Evolutionary conservation across 1,140 invertebrate species (phyloP), one percentile per base, ranked within the genome.

Genomic region (Atta colombica): DNA sequence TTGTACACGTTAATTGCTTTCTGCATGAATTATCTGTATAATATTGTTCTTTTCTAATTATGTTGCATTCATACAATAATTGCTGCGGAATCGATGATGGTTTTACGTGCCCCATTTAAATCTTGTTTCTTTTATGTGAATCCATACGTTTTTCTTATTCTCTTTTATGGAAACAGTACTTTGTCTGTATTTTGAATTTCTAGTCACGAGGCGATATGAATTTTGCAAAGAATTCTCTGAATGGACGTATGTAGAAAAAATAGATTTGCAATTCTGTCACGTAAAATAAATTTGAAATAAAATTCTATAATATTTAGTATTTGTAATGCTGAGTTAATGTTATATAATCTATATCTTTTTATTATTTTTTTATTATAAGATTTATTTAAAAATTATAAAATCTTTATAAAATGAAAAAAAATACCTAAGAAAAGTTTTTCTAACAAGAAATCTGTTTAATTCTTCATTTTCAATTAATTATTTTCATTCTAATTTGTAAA

Each of bases 1-100:
- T 82, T 74, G 68, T 82, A 25, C 49, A 31, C 49, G 55, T 84
- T 84, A 75, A 84, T 84, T 75, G 55, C 55, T 74, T 84, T 7
- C 80, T 75, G 31, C 72, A 28, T 49, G 55, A 74, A 84, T 51
- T 28, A 51, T 45, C 7, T 45, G 25, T 49, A 45, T 10, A 45
- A 45, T 45, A 49, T 74, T 21, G 12, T 84, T 63, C 8, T 51
- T 74, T 82, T 82, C 49, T 75, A 61, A 14, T 1, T 74, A 49
- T 18, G 39, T 74, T 63, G 55, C 55, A 74, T n/a, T 28, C 35
- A 16, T 53, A 49, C 58, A 28, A 28, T 81, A 28, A 28, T 81
- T 71, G 35, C 21, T 39, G 25, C 25, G 39, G 12, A 18, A 21
- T 75, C n/a, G 69, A 82, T 74, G 28, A 74, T 71, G 51, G 31